These are phyloP conservation scores for Pemphigus obesinymphae DNA, from an alignment of 1,140 invertebrate genomes.

Conservation along the genomic window DNA sequence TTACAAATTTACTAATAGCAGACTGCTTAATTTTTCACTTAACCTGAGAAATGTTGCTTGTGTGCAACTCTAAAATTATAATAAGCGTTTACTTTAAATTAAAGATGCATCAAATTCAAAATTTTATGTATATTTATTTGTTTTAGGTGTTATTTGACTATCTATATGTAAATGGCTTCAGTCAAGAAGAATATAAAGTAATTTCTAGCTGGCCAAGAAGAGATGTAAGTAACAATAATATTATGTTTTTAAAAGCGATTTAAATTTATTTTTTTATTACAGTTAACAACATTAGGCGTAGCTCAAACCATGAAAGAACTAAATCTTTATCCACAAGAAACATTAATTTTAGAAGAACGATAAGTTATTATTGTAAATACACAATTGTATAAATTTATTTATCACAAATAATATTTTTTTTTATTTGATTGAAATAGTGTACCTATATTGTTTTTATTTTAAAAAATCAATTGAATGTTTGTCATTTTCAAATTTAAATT, in stretches of 20 bases:
- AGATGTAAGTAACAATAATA: slow-evolving; percentile 66
- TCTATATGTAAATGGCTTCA: slow-evolving; percentile 79
- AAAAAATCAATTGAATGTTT: neutral
- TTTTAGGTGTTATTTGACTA: slow-evolving; percentile 73
- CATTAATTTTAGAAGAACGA: slow-evolving; percentile 85
- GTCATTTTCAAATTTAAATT: neutral
- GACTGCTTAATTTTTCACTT: too few species aligned
- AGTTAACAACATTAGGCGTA: slow-evolving; percentile 74
- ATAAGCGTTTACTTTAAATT: too few species aligned
- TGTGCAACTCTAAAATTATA: too few species aligned
- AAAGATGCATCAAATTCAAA: too few species aligned
- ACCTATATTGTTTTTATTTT: slow-evolving; percentile 33
- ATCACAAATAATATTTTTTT: neutral
- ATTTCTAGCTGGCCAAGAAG: slow-evolving; percentile 85
- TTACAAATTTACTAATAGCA: too few species aligned
- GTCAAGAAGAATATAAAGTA: slow-evolving; percentile 82
- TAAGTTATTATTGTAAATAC: slow-evolving; percentile 51
- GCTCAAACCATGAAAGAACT: slow-evolving; percentile 71
- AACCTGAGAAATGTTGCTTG: too few species aligned
- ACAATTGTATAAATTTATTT: slow-evolving; percentile 16
- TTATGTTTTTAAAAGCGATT: neutral
- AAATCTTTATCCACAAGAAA: slow-evolving; percentile 87
- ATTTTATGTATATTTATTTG: too few species aligned
- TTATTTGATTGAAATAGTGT: neutral
- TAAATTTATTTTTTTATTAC: neutral